These are phyloP conservation scores for Onychostruthus taczanowskii DNA, from an alignment of 2,113 vertebrate genomes.

Conservation along the genomic window DNA sequence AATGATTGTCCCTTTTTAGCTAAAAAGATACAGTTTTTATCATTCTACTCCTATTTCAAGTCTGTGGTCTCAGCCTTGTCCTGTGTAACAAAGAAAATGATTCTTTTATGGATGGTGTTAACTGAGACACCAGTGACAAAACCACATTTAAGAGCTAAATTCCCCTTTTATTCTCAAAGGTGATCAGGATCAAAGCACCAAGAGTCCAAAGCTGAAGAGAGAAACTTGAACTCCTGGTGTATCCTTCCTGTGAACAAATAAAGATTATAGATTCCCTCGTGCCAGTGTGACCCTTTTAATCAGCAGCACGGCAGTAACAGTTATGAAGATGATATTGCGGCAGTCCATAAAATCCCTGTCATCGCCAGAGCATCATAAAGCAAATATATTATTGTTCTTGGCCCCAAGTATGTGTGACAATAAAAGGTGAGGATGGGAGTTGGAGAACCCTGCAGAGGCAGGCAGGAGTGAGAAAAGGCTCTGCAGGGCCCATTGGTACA, in stretches of 20 bases:
- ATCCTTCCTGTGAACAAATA: slow-evolving; percentile 7
- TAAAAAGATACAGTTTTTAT: background rate
- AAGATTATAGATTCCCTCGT: background rate
- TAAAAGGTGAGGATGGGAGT: background rate
- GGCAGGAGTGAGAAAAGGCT: background rate
- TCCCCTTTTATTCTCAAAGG: slow-evolving; percentile 37
- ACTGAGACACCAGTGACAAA: background rate
- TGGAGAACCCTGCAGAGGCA: background rate
- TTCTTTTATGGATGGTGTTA: background rate
- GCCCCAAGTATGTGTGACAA: background rate
- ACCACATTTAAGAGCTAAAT: slow-evolving; percentile 16
- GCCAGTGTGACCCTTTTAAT: background rate
- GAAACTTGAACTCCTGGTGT: background rate
- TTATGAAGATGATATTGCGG: background rate
- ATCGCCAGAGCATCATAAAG: background rate
- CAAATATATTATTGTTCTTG: background rate
- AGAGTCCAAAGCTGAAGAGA: background rate
- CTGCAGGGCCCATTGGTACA: background rate
- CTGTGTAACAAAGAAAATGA: background rate
- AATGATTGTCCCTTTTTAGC: background rate
- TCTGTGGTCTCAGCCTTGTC: background rate
- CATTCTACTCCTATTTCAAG: background rate
- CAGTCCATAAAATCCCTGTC: background rate
- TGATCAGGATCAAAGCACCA: slow-evolving; percentile 4
- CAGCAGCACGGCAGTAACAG: background rate